A percentile compares a stretch with the other conserved stretches of the same genome.
These are phyloP conservation scores for Bombus huntii DNA, from an alignment of 1,140 invertebrate species.

Conservation along the genomic window DNA sequence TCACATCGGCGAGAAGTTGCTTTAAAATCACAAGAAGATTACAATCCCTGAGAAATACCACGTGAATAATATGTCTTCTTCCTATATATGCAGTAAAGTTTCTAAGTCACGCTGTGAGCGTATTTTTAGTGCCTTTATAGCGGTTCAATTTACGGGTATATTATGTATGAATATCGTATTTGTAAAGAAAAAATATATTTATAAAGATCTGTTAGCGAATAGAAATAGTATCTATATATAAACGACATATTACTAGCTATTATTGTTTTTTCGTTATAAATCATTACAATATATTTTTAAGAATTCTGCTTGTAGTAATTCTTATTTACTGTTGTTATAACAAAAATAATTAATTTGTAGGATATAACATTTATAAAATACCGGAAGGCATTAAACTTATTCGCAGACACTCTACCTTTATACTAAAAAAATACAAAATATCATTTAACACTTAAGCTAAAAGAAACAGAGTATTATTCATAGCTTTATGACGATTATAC, in stretches of 20 bases:
- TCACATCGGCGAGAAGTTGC: not conserved
- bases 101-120: too few relatives aligned
- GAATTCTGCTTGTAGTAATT: not conserved
- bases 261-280: not conserved
- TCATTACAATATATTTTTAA: not conserved
- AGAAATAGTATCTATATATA: too few relatives aligned
- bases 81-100: too few relatives aligned
- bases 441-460: not conserved
- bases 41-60: not conserved
- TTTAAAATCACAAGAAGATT: not conserved
- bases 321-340: not conserved
- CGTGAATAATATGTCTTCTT: not conserved
- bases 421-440: not conserved
- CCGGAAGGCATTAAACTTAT: not conserved
- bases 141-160: not conserved
- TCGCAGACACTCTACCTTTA: not conserved
- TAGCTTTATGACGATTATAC: not conserved
- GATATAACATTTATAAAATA: not conserved
- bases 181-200: too few relatives aligned
- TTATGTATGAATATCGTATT: too few relatives aligned
- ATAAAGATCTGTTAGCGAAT: too few relatives aligned
- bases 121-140: too few relatives aligned
- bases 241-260: too few relatives aligned
- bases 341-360: not conserved
- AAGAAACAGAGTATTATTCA: not conserved